These are phyloP conservation scores for Saimiri boliviensis DNA, from an alignment of 2,113 vertebrate species.

Conservation along the genomic window DNA sequence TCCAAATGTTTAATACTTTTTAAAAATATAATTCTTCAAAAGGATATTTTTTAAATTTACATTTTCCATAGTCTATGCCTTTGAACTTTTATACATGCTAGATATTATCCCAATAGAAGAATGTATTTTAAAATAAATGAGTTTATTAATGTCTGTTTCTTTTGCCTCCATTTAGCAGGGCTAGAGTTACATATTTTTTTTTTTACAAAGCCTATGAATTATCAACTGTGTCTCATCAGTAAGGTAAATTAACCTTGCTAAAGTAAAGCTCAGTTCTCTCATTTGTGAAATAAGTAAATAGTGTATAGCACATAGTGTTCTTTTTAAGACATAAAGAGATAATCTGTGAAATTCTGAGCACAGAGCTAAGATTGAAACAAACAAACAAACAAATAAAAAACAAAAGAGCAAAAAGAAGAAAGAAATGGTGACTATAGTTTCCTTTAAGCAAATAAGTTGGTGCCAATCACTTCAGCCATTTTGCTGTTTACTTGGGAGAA, in stretches of 20 bases:
- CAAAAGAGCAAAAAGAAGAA: not conserved
- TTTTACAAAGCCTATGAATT: not conserved
- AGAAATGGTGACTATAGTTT: not conserved
- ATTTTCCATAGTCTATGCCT: not conserved
- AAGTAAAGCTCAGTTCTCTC: not conserved
- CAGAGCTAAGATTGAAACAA: not conserved
- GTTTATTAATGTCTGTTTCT: not conserved
- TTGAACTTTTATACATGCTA: not conserved
- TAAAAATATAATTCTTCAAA: not conserved
- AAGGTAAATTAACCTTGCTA: not conserved
- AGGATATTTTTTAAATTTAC: not conserved
- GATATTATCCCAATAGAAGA: not conserved
- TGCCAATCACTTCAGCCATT: not conserved
- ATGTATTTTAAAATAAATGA: not conserved
- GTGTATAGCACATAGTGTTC: not conserved
- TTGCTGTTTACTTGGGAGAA: not conserved
- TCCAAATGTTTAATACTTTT: not conserved
- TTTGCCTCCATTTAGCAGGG: not conserved
- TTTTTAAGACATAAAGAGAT: not conserved
- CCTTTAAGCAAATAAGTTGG: not conserved
- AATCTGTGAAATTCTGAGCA: not conserved
- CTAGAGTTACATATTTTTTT: not conserved
- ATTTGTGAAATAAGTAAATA: not conserved
- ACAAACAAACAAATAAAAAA: too few species aligned
- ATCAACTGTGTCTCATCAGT: not conserved